phyloP scores from a whole-genome alignment of 92 coral and sea anemone genomes.

The Isaurus tuberculatus region DNA sequence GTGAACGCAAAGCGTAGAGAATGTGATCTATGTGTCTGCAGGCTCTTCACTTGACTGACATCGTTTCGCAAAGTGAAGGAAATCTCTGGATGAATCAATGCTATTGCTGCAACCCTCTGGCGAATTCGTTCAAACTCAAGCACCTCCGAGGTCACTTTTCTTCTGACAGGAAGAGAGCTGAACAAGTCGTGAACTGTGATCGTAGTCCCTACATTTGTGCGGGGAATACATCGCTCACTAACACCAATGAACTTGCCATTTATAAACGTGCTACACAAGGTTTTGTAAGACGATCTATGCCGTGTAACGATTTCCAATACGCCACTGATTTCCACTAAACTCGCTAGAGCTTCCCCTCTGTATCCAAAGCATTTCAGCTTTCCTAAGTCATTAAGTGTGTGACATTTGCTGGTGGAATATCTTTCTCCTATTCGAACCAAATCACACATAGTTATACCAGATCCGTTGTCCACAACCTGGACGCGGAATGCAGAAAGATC shows the following conservation, averaged over 20 bases:
- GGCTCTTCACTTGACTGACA: conserved; percentile 72
- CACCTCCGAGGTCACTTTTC: conserved; percentile 75
- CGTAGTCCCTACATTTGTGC: conserved; percentile 84
- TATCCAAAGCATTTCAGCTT: conserved; percentile 77
- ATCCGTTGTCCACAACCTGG: conserved; percentile 89
- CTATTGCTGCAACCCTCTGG: conserved; percentile 82
- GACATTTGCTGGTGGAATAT: conserved; percentile 92
- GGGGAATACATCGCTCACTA: conserved; percentile 75
- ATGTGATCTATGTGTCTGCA: conserved; percentile 78
- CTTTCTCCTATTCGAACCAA: conserved; percentile 79
- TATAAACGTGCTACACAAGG: conserved; percentile 82
- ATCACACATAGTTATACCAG: conserved; percentile 75
- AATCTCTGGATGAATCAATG: conserved; percentile 83
- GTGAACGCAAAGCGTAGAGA: conserved; percentile 81
- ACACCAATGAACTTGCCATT: conserved; percentile 78
- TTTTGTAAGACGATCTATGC: conserved; percentile 82
- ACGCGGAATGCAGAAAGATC: conserved; percentile 81
- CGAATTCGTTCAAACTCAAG: conserved; percentile 88
- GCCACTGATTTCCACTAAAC: conserved; percentile 83
- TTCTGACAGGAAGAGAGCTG: conserved; percentile 86
- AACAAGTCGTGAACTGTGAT: conserved; percentile 80
- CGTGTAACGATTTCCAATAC: conserved; percentile 86
- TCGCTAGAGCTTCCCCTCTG: conserved; percentile 97
- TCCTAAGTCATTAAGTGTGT: conserved; percentile 74
- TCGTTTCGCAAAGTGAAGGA: conserved; percentile 82